phyloP scores from a whole-genome alignment of 2,797 vertebrate genomes.

The Staurois parvus region DNA sequence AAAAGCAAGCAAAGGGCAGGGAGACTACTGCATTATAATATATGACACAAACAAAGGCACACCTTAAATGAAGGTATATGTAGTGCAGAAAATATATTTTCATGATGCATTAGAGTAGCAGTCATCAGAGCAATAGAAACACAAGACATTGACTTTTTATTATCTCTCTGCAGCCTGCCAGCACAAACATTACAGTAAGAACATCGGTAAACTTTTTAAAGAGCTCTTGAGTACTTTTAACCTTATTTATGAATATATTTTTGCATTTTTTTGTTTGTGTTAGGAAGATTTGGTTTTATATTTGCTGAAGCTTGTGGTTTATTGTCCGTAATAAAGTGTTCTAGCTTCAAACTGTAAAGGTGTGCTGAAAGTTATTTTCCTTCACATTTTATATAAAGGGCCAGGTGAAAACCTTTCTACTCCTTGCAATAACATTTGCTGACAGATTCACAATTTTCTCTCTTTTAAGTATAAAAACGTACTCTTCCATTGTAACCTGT shows the following conservation, averaged over 20 bases:
- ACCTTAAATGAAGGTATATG: too few relatives aligned
- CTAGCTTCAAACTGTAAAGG: constrained; percentile 23
- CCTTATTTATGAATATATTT: constrained; percentile 29
- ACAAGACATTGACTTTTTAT: constrained; percentile 25
- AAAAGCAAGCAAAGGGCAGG: too few relatives aligned
- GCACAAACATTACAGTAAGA: constrained; percentile 31
- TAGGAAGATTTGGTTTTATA: constrained; percentile 36
- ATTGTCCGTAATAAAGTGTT: constrained; percentile 39
- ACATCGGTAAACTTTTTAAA: background rate
- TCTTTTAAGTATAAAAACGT: constrained; percentile 8
- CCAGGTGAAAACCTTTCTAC: background rate
- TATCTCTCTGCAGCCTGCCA: background rate
- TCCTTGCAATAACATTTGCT: background rate
- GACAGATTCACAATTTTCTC: background rate
- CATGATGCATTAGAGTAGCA: background rate
- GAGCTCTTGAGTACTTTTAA: constrained; percentile 18
- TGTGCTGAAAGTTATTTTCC: constrained; percentile 7
- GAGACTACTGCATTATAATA: background rate
- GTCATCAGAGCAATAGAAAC: background rate
- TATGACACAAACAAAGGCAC: background rate
- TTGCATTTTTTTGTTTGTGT: constrained; percentile 10
- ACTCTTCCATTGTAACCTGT: background rate
- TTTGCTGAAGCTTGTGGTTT: constrained; percentile 41
- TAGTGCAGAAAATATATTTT: background rate
- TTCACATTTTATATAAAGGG: constrained; percentile 29